Evolutionary conservation across 2,888 invertebrate genomes (phyloP).

Genomic region (Himalopsyche japonica): DNA sequence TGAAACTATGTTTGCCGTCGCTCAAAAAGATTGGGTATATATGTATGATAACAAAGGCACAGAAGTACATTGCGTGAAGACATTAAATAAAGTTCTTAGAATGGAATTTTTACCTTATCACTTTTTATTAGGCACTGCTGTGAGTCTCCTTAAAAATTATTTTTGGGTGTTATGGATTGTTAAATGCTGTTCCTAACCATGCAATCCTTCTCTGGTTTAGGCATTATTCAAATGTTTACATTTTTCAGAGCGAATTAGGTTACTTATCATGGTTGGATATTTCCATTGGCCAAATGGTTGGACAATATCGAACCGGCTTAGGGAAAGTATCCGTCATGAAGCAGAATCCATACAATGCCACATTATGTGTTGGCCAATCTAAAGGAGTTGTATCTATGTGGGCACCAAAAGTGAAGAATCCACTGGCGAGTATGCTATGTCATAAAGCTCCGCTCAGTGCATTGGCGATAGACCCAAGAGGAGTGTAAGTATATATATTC

Average conservation of each 20-base stretch:
- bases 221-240: not conserved
- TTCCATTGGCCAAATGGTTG: conserved; percentile 87
- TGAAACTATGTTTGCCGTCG: conserved; percentile 96
- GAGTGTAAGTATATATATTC: conserved; percentile 64
- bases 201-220: not conserved
- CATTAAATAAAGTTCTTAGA: conserved; percentile 73
- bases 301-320: conserved; percentile 73
- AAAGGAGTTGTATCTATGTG: conserved; percentile 94
- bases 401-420: conserved; percentile 85
- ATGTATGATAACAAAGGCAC: conserved; percentile 97
- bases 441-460: conserved; percentile 82
- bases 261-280: conserved; percentile 92
- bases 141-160: conserved; percentile 52
- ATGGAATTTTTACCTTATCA: conserved; percentile 97
- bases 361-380: conserved; percentile 85
- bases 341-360: conserved; percentile 94
- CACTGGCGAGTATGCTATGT: conserved; percentile 89
- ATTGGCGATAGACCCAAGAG: conserved; percentile 81
- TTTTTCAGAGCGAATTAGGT: conserved; percentile 69
- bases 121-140: conserved; percentile 85
- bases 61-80: conserved; percentile 94
- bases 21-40: conserved; percentile 95
- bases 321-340: conserved; percentile 84
- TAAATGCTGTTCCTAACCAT: not conserved
- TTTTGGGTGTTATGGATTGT: not conserved